A percentile compares a stretch with the other conserved stretches of the same genome.
phyloP scores from a whole-genome alignment of 2,797 vertebrate species.

The Acropternis orthonyx region DNA sequence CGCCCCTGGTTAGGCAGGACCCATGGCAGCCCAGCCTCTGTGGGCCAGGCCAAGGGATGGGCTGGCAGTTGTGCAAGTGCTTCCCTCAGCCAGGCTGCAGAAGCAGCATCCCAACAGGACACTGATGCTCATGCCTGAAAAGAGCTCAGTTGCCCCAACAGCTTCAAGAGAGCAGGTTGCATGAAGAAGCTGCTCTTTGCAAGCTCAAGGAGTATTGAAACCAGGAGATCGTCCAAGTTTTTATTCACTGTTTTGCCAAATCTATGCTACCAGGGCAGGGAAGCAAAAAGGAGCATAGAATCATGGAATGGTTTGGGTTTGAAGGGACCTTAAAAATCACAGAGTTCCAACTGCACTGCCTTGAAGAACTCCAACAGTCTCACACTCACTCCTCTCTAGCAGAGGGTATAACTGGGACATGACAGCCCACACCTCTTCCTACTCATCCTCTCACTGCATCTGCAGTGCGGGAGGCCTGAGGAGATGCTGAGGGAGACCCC shows the following conservation, averaged over 20 bases:
- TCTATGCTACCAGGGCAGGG: fast-evolving
- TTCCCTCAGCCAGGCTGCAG: not conserved
- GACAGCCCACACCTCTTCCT: not conserved
- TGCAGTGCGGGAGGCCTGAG: not conserved
- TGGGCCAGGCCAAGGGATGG: not conserved
- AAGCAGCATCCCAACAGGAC: not conserved
- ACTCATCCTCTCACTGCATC: not conserved
- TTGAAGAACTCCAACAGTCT: not conserved
- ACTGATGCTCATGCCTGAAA: fast-evolving
- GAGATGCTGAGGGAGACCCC: not conserved
- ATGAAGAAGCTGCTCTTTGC: not conserved
- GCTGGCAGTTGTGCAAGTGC: not conserved
- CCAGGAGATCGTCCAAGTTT: not conserved
- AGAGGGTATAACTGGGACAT: not conserved
- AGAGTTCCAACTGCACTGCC: not conserved
- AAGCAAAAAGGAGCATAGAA: not conserved
- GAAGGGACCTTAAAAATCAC: not conserved
- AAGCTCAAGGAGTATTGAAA: not conserved
- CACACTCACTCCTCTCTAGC: not conserved
- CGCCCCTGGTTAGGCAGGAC: not conserved
- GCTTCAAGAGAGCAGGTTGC: not conserved
- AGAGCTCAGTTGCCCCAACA: not conserved
- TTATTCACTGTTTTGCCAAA: not conserved
- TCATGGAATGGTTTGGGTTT: not conserved
- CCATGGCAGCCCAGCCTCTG: not conserved